Percentiles rank a stretch among this genome's conserved stretches.
Conservation (phyloP, 64 coral and sea anemone species). For the Dendrophyllia cribrosa region DNA sequence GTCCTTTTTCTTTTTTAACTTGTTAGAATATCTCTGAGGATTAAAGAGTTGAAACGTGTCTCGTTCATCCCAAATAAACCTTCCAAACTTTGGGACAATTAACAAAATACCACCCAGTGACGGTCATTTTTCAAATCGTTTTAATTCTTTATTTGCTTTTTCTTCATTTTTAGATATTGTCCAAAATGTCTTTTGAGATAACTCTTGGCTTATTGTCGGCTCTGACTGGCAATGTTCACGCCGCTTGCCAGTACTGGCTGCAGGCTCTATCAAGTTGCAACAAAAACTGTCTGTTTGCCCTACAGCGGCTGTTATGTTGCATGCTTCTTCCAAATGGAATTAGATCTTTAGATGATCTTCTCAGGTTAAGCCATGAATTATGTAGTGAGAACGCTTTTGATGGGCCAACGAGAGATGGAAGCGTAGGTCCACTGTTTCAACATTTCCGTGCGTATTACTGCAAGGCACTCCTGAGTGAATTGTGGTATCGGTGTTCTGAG, state of each 20-base stretch:
- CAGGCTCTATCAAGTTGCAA: constrained; percentile 59
- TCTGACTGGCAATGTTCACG: constrained; percentile 46
- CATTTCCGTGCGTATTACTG: constrained; percentile 72
- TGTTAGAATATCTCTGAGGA: too few relatives aligned
- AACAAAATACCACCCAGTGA: too few relatives aligned
- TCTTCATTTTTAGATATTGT: constrained; percentile 51
- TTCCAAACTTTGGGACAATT: too few relatives aligned
- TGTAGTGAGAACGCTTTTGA: not conserved
- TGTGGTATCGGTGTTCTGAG: constrained; percentile 71
- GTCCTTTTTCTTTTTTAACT: too few relatives aligned
- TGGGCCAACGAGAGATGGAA: not conserved
- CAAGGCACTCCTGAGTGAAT: constrained; percentile 36
- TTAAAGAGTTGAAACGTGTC: too few relatives aligned
- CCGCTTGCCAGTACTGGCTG: constrained; percentile 66
- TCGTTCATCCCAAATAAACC: too few relatives aligned
- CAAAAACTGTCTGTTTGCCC: constrained; percentile 66
- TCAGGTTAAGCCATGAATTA: constrained; percentile 15
- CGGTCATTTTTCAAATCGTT: not conserved
- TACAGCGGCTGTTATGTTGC: constrained; percentile 65
- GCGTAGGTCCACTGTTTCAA: constrained; percentile 7
- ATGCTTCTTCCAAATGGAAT: constrained; percentile 77
- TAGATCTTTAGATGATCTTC: constrained; percentile 59
- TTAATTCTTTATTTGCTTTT: not conserved
- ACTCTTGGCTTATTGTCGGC: constrained; percentile 68
- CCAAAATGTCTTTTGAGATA: constrained; percentile 77